A percentile compares a stretch with the other conserved stretches of the same genome.
These are phyloP conservation scores for Volucella inanis DNA, from an alignment of 2,888 invertebrate species.

Conservation along the genomic window DNA sequence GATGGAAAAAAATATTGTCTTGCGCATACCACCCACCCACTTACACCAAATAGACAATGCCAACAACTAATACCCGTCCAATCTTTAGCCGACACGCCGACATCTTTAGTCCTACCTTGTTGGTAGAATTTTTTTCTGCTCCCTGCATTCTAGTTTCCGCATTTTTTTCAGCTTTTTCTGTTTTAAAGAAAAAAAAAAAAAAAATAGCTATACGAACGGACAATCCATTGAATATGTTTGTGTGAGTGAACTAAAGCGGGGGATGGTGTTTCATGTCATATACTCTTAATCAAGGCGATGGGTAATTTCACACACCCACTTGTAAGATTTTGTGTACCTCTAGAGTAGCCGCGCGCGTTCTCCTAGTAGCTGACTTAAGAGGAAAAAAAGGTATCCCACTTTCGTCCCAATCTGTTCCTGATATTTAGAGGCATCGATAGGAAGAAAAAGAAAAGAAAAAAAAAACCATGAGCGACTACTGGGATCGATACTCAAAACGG, in stretches of 20 bases:
- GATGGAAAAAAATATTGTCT: slow-evolving; percentile 47
- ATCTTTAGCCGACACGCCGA: slow-evolving; percentile 35
- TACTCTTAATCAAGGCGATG: too few species aligned
- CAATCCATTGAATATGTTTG: slow-evolving; percentile 12
- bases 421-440: slow-evolving; percentile 36
- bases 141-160: slow-evolving; percentile 10
- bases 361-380: not conserved
- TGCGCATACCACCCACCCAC: slow-evolving; percentile 64
- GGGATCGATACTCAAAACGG: slow-evolving; percentile 54
- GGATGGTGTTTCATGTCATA: not conserved
- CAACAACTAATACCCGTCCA: slow-evolving; percentile 60
- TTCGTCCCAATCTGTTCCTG: slow-evolving; percentile 24
- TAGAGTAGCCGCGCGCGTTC: slow-evolving; percentile 32
- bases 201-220: slow-evolving; percentile 2
- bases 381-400: not conserved
- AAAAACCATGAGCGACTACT: slow-evolving; percentile 28
- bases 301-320: slow-evolving; percentile 47
- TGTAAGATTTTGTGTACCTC: slow-evolving; percentile 50
- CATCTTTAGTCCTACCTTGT: slow-evolving; percentile 19
- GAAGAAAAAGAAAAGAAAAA: slow-evolving; percentile 8
- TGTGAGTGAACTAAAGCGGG: slow-evolving; percentile 6
- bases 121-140: slow-evolving; percentile 16
- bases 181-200: slow-evolving; percentile 1
- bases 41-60: slow-evolving; percentile 53
- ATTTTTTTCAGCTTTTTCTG: not conserved